Percentiles rank a stretch among this genome's conserved stretches.
Conservation (phyloP, 1,140 invertebrate species). For the Sinella curviseta region DNA sequence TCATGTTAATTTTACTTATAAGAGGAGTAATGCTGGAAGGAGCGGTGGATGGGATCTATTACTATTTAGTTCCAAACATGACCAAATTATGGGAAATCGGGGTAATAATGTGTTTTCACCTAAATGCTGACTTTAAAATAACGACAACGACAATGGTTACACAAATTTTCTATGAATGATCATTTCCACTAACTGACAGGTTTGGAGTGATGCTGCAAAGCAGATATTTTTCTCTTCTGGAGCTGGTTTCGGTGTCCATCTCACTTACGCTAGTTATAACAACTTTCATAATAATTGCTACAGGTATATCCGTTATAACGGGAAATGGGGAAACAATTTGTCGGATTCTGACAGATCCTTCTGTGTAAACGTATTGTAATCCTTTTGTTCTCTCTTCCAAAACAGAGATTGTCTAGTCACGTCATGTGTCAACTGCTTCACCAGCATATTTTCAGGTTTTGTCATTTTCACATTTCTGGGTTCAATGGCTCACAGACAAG, state of each 20-base stretch:
- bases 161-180: background rate
- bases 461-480: conserved; percentile 93
- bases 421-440: conserved; percentile 75
- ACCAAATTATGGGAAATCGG: conserved; percentile 55
- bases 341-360: too few species aligned
- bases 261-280: conserved; percentile 88
- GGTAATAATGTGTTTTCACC: conserved; percentile 49
- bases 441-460: conserved; percentile 88
- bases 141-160: background rate
- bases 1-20: conserved; percentile 70
- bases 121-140: background rate
- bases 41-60: conserved; percentile 56
- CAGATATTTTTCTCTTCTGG: conserved; percentile 90
- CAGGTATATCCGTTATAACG: conserved; percentile 58
- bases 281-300: conserved; percentile 82
- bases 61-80: conserved; percentile 58
- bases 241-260: conserved; percentile 85
- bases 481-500: conserved; percentile 81
- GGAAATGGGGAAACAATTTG: background rate
- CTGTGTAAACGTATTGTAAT: too few species aligned
- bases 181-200: conserved; percentile 57
- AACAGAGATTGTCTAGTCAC: conserved; percentile 74
- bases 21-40: conserved; percentile 67
- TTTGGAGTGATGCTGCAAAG: conserved; percentile 89
- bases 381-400: background rate